Base-by-base conservation (phyloP, 2,888 invertebrate genomes). In the Drosophila neonasuta region DNA sequence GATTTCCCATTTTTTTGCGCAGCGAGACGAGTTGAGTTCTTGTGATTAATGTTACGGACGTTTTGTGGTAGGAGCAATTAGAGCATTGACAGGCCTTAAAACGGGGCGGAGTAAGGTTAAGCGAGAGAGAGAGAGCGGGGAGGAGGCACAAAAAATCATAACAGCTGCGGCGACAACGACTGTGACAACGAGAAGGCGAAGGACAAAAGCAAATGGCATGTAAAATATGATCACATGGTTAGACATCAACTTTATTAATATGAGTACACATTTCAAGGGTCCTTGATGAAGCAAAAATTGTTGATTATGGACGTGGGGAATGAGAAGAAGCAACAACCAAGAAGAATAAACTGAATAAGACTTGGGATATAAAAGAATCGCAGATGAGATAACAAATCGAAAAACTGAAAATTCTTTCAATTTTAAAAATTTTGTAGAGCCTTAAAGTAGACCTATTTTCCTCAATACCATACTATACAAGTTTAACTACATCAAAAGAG, bases 21-120 rank as follows among this genome's bases (percentile, higher is more conserved):
- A 63, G 52, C 75, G 70, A 79, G 85, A 64, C 82, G 61, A 84
- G 77, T 59, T 68, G 73, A 74, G 74, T 78, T 75, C 63, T 71
- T 72, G 81, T 80, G 87, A 81, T 81, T 81, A 81, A 81, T 81
- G 81, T 68, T 75, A 69, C 69, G 71, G 60, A 71, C 76, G 63
- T 45, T 62, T 63, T 86, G 80, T 81, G 87, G 81, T 86, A 85
- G 86, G 81, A 81, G 87, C 81, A 81, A 81, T 81, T 81, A 81
- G 87, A 86, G 76, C 82, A 81, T 79, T 86, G 81, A 86, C 81
- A 81, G 81, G 76, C 82, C 81, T 69, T 73, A 45, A 68, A 81
- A 71, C 52, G 34, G 15, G 42, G 49, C 34, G 39, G 56, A 9
- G 41, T 5, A 15, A 6, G 7, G n/a, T 41, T 50, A n/a, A 9